Conservation (phyloP, 2,888 invertebrate genomes). For the Xanthorhoe designata region DNA sequence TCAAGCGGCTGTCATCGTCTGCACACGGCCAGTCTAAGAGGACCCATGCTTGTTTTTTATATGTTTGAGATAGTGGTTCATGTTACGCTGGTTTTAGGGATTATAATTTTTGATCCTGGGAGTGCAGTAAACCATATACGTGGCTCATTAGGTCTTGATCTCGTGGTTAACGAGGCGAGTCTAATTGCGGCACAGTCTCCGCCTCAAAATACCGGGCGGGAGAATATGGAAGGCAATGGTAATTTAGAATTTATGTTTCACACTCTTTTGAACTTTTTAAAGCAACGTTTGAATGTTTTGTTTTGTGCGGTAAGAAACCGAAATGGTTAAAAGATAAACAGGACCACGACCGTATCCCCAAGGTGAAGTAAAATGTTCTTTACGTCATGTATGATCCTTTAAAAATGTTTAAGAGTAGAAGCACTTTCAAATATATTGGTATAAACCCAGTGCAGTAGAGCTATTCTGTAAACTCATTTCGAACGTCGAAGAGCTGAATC, state of each 20-base stretch:
- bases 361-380: no score
- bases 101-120: constrained; percentile 78
- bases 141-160: constrained; percentile 82
- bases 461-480: no score
- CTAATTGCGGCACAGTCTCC: constrained; percentile 72
- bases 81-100: constrained; percentile 55
- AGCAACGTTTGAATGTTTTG: constrained; percentile 39
- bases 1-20: constrained; percentile 67
- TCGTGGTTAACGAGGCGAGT: constrained; percentile 74
- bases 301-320: constrained; percentile 23
- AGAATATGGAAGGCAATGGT: constrained; percentile 59
- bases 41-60: constrained; percentile 37
- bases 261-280: constrained; percentile 63
- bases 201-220: constrained; percentile 63
- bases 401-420: no score
- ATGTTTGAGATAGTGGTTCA: constrained; percentile 42
- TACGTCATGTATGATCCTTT: no score
- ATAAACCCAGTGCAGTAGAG: no score
- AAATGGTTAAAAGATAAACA: neutral
- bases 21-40: constrained; percentile 44
- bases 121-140: constrained; percentile 78
- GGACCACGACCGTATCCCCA: no score
- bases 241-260: constrained; percentile 73
- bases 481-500: no score
- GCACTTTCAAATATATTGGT: no score